Conservation (phyloP, 1,140 invertebrate species). For the Pseudachorutes palmiensis region DNA sequence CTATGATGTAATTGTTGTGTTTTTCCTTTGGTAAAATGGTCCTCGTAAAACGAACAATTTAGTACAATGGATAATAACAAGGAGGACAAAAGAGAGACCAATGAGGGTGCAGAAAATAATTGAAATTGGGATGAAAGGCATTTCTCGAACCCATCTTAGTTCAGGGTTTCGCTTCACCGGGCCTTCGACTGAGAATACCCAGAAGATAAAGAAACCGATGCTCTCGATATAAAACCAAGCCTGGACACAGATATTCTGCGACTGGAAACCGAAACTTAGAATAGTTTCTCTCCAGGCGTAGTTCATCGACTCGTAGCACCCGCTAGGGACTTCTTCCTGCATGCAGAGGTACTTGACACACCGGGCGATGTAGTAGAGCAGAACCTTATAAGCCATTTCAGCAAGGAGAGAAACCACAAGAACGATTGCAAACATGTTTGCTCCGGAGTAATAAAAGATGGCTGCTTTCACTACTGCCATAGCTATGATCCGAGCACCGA, state of each 20-base stretch:
- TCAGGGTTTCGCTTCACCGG: conserved; percentile 17
- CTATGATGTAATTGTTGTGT: no score
- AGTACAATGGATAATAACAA: background rate
- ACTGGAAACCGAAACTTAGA: conserved; percentile 28
- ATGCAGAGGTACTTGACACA: conserved; percentile 17
- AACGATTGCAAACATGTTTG: conserved; percentile 15
- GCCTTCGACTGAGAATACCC: conserved; percentile 12
- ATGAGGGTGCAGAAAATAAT: background rate
- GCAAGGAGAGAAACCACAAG: conserved; percentile 12
- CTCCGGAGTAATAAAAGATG: background rate
- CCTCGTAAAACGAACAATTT: conserved; percentile 11
- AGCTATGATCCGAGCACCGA: conserved; percentile 27
- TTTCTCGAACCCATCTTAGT: background rate
- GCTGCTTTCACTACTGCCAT: conserved; percentile 18
- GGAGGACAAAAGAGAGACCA: background rate
- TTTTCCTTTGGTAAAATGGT: background rate
- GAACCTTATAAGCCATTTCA: conserved; percentile 17
- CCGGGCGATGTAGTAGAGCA: conserved; percentile 28
- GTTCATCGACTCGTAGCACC: conserved; percentile 34
- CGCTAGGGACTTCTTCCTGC: conserved; percentile 26
- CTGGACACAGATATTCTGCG: conserved; percentile 28
- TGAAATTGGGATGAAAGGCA: background rate
- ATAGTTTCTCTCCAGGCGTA: conserved; percentile 35
- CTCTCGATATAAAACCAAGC: conserved; percentile 35
- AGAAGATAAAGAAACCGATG: conserved; percentile 24